These are phyloP conservation scores for Platynereis dumerilii DNA, from an alignment of 2,888 invertebrate genomes.

Conservation along the genomic window DNA sequence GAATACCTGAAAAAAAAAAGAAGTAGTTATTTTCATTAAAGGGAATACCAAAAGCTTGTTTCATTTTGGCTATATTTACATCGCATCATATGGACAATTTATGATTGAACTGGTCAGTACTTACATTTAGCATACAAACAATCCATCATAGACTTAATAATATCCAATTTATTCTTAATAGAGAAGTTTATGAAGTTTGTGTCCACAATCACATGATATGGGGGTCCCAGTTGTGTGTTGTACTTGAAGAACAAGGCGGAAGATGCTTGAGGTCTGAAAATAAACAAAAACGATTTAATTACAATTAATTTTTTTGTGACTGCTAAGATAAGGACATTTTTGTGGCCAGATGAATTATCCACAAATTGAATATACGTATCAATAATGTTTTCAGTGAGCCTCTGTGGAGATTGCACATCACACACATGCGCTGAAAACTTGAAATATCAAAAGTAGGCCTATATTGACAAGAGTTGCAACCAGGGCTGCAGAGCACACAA, in stretches of 20 bases:
- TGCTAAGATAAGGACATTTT: too few relatives aligned
- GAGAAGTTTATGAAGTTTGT: constrained; percentile 99
- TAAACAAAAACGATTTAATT: neutral
- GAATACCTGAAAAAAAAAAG: constrained; percentile 74
- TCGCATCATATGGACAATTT: neutral
- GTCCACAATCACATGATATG: constrained; percentile 94
- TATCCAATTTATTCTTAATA: constrained; percentile 95
- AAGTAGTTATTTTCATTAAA: constrained; percentile 4
- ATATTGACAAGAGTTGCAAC: too few relatives aligned
- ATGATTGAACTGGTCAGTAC: constrained; percentile 35
- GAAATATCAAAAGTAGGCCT: too few relatives aligned
- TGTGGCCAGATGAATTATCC: too few relatives aligned
- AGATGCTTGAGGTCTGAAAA: constrained; percentile 65
- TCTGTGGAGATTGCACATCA: too few relatives aligned
- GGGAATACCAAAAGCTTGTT: neutral
- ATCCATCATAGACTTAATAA: constrained; percentile 98
- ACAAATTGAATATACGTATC: too few relatives aligned
- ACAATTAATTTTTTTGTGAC: neutral
- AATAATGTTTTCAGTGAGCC: too few relatives aligned
- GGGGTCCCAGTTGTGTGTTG: constrained; percentile 97
- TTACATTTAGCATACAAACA: constrained; percentile 93
- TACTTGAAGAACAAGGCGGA: constrained; percentile 97
- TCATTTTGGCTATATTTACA: constrained; percentile 3
- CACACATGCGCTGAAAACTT: too few relatives aligned
- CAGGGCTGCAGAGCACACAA: too few relatives aligned